These are phyloP conservation scores for Micrasema minimum DNA, from an alignment of 1,140 invertebrate species.

Conservation along the genomic window DNA sequence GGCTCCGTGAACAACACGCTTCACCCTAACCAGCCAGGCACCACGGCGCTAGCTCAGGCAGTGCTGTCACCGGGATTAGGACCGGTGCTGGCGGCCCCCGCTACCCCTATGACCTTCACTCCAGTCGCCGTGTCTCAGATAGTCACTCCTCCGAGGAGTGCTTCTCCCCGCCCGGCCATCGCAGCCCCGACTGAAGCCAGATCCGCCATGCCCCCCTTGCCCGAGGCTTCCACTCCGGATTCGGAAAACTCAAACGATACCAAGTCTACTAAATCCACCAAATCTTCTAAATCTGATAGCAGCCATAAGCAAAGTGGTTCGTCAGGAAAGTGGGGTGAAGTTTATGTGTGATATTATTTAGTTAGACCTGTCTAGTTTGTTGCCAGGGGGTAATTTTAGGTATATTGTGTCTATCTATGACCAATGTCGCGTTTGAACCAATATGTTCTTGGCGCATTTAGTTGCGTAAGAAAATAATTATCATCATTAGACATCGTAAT, in stretches of 20 bases:
- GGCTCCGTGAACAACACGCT: conserved; percentile 76
- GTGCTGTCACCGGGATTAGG: conserved; percentile 74
- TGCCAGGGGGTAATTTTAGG: conserved; percentile 1
- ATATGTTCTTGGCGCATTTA: no score
- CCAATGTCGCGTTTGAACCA: no score
- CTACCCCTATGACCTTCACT: conserved; percentile 57
- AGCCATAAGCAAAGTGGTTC: conserved; percentile 25
- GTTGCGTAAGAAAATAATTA: no score
- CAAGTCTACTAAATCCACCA: conserved; percentile 5
- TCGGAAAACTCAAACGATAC: conserved; percentile 10
- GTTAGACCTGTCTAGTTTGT: neutral
- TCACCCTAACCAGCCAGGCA: conserved; percentile 73
- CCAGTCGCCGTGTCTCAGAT: conserved; percentile 63
- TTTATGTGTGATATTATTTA: conserved; percentile 31
- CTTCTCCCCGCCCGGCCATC: conserved; percentile 50
- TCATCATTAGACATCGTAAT: no score
- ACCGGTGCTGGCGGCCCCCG: conserved; percentile 69
- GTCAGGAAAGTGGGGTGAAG: conserved; percentile 44
- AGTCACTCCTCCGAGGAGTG: conserved; percentile 58
- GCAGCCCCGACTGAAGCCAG: conserved; percentile 24
- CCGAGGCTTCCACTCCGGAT: neutral
- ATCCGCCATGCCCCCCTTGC: conserved; percentile 18
- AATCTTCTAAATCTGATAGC: conserved; percentile 13
- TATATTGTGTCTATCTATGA: no score
- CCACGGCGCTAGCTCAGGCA: conserved; percentile 76